phyloP scores from a whole-genome alignment of 1,140 invertebrate species.

The Brachionus calyciflorus region DNA sequence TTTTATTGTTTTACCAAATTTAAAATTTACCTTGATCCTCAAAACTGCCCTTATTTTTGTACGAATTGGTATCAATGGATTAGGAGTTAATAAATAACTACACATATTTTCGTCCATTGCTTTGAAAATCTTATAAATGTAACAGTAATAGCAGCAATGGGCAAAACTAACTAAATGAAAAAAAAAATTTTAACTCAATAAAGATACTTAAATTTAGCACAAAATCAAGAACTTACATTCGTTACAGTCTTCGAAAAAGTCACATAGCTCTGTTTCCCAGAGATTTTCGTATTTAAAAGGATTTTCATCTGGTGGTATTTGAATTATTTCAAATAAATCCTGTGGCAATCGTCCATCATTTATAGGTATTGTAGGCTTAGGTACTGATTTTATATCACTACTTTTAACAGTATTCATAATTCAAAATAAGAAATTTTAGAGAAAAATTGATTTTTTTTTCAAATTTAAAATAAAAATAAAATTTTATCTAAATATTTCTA shows the following conservation, averaged over 20 bases:
- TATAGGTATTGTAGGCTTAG: conserved; percentile 2
- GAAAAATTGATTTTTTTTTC: neutral
- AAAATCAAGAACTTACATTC: conserved; percentile 16
- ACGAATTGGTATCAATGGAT: conserved; percentile 34
- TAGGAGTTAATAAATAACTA: conserved; percentile 25
- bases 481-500: too few relatives aligned
- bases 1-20: neutral
- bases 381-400: neutral
- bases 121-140: conserved; percentile 42
- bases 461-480: too few relatives aligned
- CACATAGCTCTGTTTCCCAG: conserved; percentile 41
- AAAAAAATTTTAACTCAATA: too few relatives aligned
- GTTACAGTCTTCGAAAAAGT: conserved; percentile 45
- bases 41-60: conserved; percentile 39
- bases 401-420: neutral
- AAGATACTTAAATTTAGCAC: neutral
- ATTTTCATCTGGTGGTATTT: conserved; percentile 43
- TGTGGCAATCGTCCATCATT: conserved; percentile 38
- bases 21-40: conserved; percentile 31
- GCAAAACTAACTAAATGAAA: conserved; percentile 34
- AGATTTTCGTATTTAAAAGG: conserved; percentile 41
- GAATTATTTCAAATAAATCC: conserved; percentile 45
- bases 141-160: conserved; percentile 46
- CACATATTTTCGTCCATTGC: conserved; percentile 35
- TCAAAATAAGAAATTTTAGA: neutral